phyloP scores from a whole-genome alignment of 1,140 invertebrate species.

The Nasonia vitripennis region DNA sequence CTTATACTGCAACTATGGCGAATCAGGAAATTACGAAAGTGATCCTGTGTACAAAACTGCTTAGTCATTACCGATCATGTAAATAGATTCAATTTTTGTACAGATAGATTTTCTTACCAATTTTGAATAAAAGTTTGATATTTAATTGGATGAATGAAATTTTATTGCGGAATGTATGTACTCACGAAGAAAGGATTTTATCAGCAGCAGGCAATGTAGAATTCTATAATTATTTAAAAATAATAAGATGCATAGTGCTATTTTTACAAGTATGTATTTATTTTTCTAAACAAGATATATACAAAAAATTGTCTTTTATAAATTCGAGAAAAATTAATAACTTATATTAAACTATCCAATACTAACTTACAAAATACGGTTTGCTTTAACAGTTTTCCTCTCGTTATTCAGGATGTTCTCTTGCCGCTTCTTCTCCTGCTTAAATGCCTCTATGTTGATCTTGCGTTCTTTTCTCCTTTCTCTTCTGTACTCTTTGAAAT shows the following conservation, averaged over 20 bases:
- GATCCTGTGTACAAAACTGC: too few species aligned
- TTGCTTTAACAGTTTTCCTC: constrained; percentile 83
- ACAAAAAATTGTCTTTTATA: neutral
- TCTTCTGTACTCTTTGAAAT: constrained; percentile 88
- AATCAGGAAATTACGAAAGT: too few species aligned
- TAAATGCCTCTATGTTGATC: constrained; percentile 89
- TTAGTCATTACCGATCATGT: too few species aligned
- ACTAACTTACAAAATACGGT: constrained; percentile 78
- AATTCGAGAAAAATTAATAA: neutral
- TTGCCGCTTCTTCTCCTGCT: constrained; percentile 89
- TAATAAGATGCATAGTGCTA: neutral
- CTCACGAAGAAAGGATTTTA: too few species aligned
- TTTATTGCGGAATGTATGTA: too few species aligned
- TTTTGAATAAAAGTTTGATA: too few species aligned
- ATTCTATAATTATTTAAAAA: too few species aligned
- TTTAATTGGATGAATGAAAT: too few species aligned
- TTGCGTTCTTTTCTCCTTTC: constrained; percentile 92
- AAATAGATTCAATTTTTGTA: too few species aligned
- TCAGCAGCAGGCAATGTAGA: too few species aligned
- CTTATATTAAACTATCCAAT: neutral
- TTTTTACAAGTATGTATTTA: neutral
- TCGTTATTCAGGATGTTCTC: constrained; percentile 87
- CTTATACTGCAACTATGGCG: too few species aligned
- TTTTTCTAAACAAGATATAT: neutral
- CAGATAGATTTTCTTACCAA: too few species aligned